A percentile compares a stretch with the other conserved stretches of the same genome.
phyloP scores from a whole-genome alignment of 2,113 vertebrate genomes.

The Speoplatyrhinus poulsoni region DNA sequence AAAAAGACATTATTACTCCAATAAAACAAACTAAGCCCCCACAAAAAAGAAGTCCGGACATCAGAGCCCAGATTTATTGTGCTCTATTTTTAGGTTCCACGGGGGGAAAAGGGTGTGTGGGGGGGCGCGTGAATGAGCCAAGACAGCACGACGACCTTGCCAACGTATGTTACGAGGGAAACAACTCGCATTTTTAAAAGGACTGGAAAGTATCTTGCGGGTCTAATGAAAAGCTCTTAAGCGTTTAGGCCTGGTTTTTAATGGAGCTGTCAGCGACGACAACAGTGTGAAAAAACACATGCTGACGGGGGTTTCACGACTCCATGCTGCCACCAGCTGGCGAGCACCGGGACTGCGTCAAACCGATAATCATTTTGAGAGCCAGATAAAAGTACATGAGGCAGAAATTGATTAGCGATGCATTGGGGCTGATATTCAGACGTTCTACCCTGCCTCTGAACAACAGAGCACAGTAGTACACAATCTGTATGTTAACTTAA shows the following conservation, averaged over 20 bases:
- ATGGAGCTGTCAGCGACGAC: conserved; percentile 36
- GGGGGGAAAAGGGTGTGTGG: conserved; percentile 20
- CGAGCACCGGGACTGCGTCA: not conserved
- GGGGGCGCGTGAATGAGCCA: too few species aligned
- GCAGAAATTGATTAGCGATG: too few species aligned
- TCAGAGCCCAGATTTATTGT: conserved; percentile 49
- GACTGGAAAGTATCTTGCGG: conserved; percentile 54
- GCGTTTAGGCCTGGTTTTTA: conserved; percentile 56
- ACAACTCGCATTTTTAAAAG: conserved; percentile 37
- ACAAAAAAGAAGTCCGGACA: conserved; percentile 14
- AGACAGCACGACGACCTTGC: not conserved
- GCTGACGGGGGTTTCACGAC: conserved; percentile 36
- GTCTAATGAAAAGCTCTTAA: conserved; percentile 54
- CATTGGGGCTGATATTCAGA: too few species aligned
- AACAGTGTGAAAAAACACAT: conserved; percentile 35
- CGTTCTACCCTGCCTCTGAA: too few species aligned
- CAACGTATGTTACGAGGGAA: conserved; percentile 25
- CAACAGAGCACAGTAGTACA: too few species aligned
- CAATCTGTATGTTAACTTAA: too few species aligned
- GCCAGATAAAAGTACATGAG: too few species aligned
- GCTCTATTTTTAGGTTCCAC: conserved; percentile 57
- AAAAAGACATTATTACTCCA: conserved; percentile 36
- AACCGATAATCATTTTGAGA: conserved; percentile 30
- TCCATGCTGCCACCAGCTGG: conserved; percentile 73
- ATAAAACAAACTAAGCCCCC: conserved; percentile 14